Percentiles rank a stretch among this genome's conserved stretches.
Evolutionary conservation across 2,888 invertebrate genomes (phyloP).

Genomic region (Pristionchus entomophagus): DNA sequence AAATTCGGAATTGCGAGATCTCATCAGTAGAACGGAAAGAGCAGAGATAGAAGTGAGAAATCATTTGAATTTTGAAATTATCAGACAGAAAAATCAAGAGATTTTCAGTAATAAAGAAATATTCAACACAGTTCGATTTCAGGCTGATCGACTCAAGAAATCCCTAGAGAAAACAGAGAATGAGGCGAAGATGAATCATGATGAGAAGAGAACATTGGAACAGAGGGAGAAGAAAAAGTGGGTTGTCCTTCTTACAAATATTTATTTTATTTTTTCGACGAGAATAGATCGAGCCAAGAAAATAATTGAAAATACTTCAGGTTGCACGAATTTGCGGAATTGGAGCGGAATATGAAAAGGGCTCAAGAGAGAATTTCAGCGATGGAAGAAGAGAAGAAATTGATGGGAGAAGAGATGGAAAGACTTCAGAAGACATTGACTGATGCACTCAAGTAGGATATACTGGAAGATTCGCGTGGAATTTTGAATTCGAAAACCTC

Average conservation of each 20-base stretch:
- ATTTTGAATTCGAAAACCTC: not conserved
- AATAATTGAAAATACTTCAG: not conserved
- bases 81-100: not conserved
- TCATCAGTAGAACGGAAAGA: conserved; percentile 10
- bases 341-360: not conserved
- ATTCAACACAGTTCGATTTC: too few species aligned
- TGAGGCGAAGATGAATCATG: conserved; percentile 2
- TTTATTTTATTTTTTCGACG: too few species aligned
- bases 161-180: conserved; percentile 28
- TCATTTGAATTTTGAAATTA: not conserved
- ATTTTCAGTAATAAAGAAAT: too few species aligned
- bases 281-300: too few species aligned
- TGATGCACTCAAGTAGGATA: conserved; percentile 6
- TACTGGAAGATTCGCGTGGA: not conserved
- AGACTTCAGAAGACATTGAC: conserved; percentile 41
- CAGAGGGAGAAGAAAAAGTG: conserved; percentile 46
- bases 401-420: conserved; percentile 15
- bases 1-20: conserved; percentile 27
- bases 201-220: conserved; percentile 40
- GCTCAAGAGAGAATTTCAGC: conserved; percentile 15
- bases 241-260: not conserved
- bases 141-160: conserved; percentile 38
- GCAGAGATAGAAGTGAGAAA: conserved; percentile 45
- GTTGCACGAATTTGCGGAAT: conserved; percentile 18
- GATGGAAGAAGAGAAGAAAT: conserved; percentile 40